Conservation (phyloP, 2,888 invertebrate genomes). For the Gryllus longicercus region DNA sequence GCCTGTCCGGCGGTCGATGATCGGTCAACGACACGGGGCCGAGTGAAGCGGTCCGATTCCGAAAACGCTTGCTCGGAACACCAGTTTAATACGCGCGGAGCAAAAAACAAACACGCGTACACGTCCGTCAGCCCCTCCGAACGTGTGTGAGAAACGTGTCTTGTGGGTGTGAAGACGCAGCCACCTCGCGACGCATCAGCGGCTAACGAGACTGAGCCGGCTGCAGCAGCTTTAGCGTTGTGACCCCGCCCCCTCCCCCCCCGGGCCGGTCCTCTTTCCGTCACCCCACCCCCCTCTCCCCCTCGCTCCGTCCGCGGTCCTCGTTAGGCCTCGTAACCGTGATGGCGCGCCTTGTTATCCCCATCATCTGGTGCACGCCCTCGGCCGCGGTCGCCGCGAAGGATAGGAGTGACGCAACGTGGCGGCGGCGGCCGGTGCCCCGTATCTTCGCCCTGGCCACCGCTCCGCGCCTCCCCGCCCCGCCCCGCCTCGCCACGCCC, state of each 20-base stretch:
- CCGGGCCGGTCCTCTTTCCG: neutral
- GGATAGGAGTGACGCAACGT: neutral
- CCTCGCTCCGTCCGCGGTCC: slow-evolving; percentile 22
- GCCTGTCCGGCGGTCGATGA: too few relatives aligned
- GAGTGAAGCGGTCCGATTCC: too few relatives aligned
- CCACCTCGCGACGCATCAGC: too few relatives aligned
- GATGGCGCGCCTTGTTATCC: neutral
- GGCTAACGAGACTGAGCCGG: too few relatives aligned
- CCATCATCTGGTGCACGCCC: slow-evolving; percentile 26
- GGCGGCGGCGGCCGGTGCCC: slow-evolving; percentile 24
- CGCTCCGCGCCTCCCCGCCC: slow-evolving; percentile 34
- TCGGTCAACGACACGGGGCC: too few relatives aligned
- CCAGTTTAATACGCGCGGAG: too few relatives aligned
- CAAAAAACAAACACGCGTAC: too few relatives aligned
- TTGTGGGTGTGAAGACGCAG: too few relatives aligned
- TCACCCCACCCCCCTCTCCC: slow-evolving; percentile 19
- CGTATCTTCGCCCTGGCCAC: slow-evolving; percentile 36
- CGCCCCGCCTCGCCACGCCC: neutral
- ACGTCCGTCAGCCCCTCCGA: too few relatives aligned
- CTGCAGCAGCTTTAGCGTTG: neutral
- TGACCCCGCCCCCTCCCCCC: neutral
- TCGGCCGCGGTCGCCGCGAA: slow-evolving; percentile 20
- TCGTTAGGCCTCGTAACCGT: neutral
- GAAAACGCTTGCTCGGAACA: too few relatives aligned
- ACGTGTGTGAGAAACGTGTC: too few relatives aligned